phyloP scores from a whole-genome alignment of 2,888 invertebrate genomes.

The Panorpa germanica region DNA sequence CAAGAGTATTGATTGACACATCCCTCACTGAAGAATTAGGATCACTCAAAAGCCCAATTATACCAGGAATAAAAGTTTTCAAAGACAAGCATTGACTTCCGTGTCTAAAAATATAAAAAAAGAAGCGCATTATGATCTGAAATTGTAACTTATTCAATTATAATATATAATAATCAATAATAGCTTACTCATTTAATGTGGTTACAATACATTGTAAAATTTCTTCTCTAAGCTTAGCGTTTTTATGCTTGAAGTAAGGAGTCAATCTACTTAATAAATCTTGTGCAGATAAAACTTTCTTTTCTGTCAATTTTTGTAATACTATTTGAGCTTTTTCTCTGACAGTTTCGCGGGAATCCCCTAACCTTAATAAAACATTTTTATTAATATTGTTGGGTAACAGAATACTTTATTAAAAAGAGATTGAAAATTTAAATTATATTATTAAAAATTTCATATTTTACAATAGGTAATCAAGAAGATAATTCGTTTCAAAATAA shows the following conservation, averaged over 20 bases:
- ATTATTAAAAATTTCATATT: no score
- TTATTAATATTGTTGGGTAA: slow-evolving; percentile 4
- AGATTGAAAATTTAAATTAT: no score
- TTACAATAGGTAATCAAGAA: no score
- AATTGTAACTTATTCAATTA: slow-evolving; percentile 10
- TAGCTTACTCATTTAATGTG: slow-evolving; percentile 60
- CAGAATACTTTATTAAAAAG: no score
- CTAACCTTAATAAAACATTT: slow-evolving; percentile 18
- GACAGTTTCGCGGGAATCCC: slow-evolving; percentile 41
- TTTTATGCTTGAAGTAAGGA: slow-evolving; percentile 64
- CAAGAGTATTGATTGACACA: slow-evolving; percentile 65
- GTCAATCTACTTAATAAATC: slow-evolving; percentile 51
- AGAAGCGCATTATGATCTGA: not conserved
- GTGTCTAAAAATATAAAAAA: slow-evolving; percentile 35
- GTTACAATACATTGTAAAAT: slow-evolving; percentile 65
- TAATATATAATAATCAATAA: slow-evolving; percentile 7
- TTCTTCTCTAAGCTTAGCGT: slow-evolving; percentile 83
- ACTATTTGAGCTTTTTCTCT: slow-evolving; percentile 57
- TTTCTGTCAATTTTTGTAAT: slow-evolving; percentile 52
- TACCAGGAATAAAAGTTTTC: slow-evolving; percentile 61
- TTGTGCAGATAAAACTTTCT: slow-evolving; percentile 46
- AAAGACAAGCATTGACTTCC: slow-evolving; percentile 69
- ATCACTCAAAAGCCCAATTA: slow-evolving; percentile 71
- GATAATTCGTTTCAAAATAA: no score
- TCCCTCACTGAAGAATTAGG: slow-evolving; percentile 76